Evolutionary conservation across 1,140 invertebrate species (phyloP).

Genomic region (Sitophilus oryzae): DNA sequence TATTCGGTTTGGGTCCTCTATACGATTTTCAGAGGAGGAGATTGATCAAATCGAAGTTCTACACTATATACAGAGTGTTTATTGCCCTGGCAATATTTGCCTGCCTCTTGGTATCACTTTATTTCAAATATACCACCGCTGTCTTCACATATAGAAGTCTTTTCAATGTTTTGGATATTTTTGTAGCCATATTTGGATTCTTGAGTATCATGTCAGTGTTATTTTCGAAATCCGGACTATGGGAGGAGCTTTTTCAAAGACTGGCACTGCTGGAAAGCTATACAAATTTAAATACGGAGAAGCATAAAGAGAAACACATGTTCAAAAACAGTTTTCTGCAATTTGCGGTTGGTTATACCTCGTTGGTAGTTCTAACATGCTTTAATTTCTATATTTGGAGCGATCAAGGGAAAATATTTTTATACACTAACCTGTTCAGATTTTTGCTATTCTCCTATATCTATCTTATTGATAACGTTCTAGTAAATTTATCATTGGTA

Average conservation of each 20-base stretch:
- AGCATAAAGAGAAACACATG: background rate
- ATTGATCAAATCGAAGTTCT: too few relatives aligned
- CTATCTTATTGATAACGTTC: background rate
- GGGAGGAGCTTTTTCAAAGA: background rate
- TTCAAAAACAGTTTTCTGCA: background rate
- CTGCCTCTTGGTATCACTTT: too few relatives aligned
- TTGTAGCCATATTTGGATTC: background rate
- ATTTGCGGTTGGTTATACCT: background rate
- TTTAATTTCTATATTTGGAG: background rate
- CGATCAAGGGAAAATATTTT: too few relatives aligned
- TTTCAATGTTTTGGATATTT: background rate
- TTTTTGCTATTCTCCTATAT: background rate
- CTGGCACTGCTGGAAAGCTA: background rate
- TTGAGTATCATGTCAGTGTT: background rate
- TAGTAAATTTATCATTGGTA: background rate
- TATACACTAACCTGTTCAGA: background rate
- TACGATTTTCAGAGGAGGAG: too few relatives aligned
- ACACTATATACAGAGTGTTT: too few relatives aligned
- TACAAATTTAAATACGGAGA: background rate
- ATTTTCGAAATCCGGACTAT: background rate
- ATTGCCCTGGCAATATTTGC: too few relatives aligned
- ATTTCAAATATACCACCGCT: too few relatives aligned
- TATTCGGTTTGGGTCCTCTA: too few relatives aligned
- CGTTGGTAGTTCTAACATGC: background rate
- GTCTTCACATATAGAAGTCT: background rate